phyloP scores from a whole-genome alignment of 2,113 vertebrate genomes.

The Puntigrus tetrazona region DNA sequence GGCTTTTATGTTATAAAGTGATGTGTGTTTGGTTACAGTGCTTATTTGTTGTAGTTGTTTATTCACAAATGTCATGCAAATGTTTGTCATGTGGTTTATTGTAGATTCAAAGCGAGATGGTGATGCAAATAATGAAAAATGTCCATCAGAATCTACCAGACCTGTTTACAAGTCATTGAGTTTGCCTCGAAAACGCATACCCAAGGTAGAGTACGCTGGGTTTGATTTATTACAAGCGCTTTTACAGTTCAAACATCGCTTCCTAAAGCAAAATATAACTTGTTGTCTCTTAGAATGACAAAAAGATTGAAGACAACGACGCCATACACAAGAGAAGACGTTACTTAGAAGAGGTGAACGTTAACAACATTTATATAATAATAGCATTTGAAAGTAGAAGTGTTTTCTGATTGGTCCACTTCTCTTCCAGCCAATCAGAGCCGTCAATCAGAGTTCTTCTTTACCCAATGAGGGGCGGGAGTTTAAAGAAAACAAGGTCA shows the following conservation, averaged over 20 bases:
- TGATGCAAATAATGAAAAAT: conserved; percentile 79
- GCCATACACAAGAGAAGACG: conserved; percentile 85
- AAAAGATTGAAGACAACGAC: conserved; percentile 81
- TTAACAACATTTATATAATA: conserved; percentile 58
- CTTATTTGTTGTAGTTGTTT: not conserved
- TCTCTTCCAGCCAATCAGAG: conserved; percentile 73
- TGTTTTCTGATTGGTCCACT: conserved; percentile 16
- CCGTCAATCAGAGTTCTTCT: conserved; percentile 70
- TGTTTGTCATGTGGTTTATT: conserved; percentile 46
- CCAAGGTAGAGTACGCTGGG: conserved; percentile 78
- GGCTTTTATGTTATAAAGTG: not conserved
- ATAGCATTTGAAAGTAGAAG: not conserved
- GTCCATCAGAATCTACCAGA: conserved; percentile 75
- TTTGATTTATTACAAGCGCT: not conserved
- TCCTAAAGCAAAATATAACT: not conserved
- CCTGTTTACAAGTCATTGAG: conserved; percentile 84
- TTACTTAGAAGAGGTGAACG: conserved; percentile 89
- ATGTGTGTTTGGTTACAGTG: not conserved
- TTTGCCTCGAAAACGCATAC: conserved; percentile 88
- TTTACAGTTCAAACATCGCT: not conserved
- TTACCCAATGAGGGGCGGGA: conserved; percentile 65
- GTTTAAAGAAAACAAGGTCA: conserved; percentile 90
- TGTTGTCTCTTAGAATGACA: conserved; percentile 76
- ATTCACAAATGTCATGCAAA: conserved; percentile 22
- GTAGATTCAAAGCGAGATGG: conserved; percentile 76